Evolutionary conservation across 1,140 invertebrate genomes (phyloP), one percentile per base, ranked within the genome.

Genomic region (Drosophila sulfurigaster): DNA sequence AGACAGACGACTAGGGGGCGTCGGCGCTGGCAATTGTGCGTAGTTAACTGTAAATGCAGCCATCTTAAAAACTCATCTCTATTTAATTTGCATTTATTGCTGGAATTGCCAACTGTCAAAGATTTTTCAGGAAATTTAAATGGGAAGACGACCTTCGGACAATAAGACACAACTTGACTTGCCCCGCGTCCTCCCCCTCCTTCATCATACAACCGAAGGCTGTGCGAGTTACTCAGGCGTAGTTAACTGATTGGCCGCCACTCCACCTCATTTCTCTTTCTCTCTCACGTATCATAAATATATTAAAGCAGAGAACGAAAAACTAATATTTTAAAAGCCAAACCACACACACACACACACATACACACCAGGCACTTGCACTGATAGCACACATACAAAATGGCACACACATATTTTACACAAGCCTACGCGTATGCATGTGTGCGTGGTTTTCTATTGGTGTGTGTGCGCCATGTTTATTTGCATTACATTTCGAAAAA

Each of bases 81-180:
- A 38, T 54, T 64, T 71, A 71, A 71, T 71, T 38, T 64, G 38
- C 67, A 69, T 69, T 52, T 20, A 62, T 15, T 64, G 2, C 13
- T 51, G 58, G 57, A 56, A 32, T 62, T 25, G 5, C 7, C 8
- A 49, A 32, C 54, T 30, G 32, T 69, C 49, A 54, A 63, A 45
- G 5, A 38, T 25, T 54, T 60, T 32, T 7, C 15, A 45, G n/a
- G 15, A 25, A 25, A 52, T 41, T 51, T 68, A 16, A 68, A 68
- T 59, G 16, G 5, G n/a, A 25, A 25, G 16, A 46, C 68, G 68
- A 71, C 68, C 68, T 71, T 64, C 68, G 58, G 8, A 52, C 57
- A 45, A 11, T 32, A 13, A 48, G 38, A 49, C 67, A 35, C 11
- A n/a, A n/a, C n/a, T 43, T 10, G 10, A 41, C 11, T 10, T 11